These are phyloP conservation scores for Menidia beryllina DNA, from an alignment of 2,113 vertebrate species.

Conservation along the genomic window DNA sequence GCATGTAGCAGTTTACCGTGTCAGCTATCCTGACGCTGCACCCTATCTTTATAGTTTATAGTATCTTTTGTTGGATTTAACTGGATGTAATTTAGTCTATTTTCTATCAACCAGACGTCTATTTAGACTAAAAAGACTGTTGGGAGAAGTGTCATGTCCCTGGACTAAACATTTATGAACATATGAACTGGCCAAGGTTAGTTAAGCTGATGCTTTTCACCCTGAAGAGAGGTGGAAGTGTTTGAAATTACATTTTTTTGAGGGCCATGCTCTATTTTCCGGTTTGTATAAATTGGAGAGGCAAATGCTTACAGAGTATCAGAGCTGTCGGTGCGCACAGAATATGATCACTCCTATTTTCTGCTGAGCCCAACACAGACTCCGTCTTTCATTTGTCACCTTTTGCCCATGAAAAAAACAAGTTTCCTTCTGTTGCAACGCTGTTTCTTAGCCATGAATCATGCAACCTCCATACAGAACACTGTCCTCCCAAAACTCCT, in stretches of 20 bases:
- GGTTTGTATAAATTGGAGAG: constrained; percentile 13
- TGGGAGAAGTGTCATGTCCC: background rate
- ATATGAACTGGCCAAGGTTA: background rate
- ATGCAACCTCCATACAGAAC: background rate
- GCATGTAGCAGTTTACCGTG: background rate
- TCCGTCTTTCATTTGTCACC: background rate
- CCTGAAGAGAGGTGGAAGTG: constrained; percentile 4
- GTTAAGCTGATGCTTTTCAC: constrained; percentile 24
- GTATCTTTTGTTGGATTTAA: background rate
- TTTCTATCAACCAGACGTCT: constrained; percentile 2
- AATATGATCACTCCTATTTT: background rate
- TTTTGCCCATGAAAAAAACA: constrained; percentile 12
- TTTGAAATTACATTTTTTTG: constrained; percentile 30
- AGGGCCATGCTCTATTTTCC: constrained; percentile 4
- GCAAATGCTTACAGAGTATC: constrained; percentile 19
- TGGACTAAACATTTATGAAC: constrained; percentile 6
- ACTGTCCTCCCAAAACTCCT: background rate
- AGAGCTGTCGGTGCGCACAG: background rate
- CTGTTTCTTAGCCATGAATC: background rate
- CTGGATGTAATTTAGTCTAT: constrained; percentile 23
- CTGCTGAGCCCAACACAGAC: constrained; percentile 16
- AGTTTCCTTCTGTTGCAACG: background rate
- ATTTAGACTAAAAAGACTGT: constrained; percentile 33
- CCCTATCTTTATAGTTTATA: background rate
- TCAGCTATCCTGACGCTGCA: background rate